Evolutionary conservation across 1,140 invertebrate species (phyloP).

Genomic region (Tetramorium alpestre): DNA sequence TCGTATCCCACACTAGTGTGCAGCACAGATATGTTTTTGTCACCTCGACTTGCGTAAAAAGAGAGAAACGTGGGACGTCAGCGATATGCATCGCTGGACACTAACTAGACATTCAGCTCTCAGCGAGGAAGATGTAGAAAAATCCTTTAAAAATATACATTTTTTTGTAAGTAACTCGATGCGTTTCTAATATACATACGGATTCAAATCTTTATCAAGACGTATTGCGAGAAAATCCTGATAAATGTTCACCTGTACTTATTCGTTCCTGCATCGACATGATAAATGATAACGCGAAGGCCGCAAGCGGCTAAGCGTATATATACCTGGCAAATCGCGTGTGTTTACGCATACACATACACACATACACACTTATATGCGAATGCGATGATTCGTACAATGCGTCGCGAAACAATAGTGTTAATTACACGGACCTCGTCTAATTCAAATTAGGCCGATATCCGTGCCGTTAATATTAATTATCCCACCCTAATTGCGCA

Average conservation of each 20-base stretch:
- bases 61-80: background rate
- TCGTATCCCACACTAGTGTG: background rate
- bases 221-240: background rate
- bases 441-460: slow-evolving; percentile 80
- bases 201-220: background rate
- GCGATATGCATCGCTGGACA: background rate
- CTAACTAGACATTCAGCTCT: slow-evolving; percentile 3
- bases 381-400: slow-evolving; percentile 63
- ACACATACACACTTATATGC: background rate
- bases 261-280: slow-evolving; percentile 16
- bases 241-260: slow-evolving; percentile 3
- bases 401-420: slow-evolving; percentile 75
- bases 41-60: background rate
- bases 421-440: slow-evolving; percentile 80
- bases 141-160: background rate
- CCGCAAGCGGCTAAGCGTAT: background rate
- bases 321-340: background rate
- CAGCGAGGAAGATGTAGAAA: background rate
- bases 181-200: background rate
- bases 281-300: slow-evolving; percentile 50
- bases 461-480: slow-evolving; percentile 80
- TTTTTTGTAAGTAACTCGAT: background rate
- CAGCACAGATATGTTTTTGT: slow-evolving; percentile 15
- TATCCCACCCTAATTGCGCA: slow-evolving; percentile 72
- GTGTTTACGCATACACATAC: background rate